A percentile compares a stretch with the other conserved stretches of the same genome.
Conservation (phyloP, 2,797 vertebrate species). For the Tenualosa ilisha region DNA sequence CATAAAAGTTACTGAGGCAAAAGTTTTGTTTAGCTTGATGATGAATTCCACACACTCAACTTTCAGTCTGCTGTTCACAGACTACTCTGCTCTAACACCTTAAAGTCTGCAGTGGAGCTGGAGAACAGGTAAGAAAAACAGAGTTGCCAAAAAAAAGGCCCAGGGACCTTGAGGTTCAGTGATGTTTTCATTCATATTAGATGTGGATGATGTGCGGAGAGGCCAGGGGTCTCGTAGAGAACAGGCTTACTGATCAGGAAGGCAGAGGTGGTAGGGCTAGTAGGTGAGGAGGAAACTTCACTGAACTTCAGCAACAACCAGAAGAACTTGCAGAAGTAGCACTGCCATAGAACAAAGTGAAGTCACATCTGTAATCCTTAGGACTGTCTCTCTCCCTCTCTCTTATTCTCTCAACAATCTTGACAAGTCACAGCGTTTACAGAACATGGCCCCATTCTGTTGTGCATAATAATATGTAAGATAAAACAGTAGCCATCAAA, state of each 20-base stretch:
- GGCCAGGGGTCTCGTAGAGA: not conserved
- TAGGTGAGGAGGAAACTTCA: not conserved
- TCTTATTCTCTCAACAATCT: not conserved
- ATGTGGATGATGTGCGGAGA: not conserved
- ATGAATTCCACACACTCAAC: not conserved
- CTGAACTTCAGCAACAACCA: not conserved
- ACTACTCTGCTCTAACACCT: not conserved
- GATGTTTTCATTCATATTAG: not conserved
- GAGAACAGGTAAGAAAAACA: not conserved
- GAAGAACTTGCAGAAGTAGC: not conserved
- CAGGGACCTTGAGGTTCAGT: not conserved
- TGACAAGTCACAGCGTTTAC: not conserved
- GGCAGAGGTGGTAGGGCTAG: not conserved
- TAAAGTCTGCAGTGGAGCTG: not conserved
- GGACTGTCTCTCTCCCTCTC: not conserved
- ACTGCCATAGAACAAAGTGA: constrained; percentile 3
- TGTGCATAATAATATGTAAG: constrained; percentile 1
- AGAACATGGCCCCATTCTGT: constrained; percentile 14
- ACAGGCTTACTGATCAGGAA: not conserved
- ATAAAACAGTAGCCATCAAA: not conserved
- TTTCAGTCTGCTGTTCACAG: not conserved
- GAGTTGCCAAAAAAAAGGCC: not conserved
- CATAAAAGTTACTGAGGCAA: not conserved
- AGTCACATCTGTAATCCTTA: not conserved
- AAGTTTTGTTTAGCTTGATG: not conserved